phyloP scores from a whole-genome alignment of 30 jellyfish, hydroid and myxozoan species.

The Aurelia aurita region DNA sequence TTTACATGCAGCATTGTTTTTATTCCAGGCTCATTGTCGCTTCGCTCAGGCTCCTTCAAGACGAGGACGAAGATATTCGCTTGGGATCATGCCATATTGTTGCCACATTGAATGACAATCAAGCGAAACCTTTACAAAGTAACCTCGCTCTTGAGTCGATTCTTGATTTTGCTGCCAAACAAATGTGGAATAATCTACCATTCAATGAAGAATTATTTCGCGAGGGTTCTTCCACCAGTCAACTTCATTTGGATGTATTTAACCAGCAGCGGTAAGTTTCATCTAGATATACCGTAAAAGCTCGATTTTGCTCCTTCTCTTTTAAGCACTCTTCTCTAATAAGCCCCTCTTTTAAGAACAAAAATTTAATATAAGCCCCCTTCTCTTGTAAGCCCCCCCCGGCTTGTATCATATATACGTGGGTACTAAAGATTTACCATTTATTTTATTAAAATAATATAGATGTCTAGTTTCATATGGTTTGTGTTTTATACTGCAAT shows the following conservation, averaged over 20 bases:
- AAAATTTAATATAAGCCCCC: too few species aligned
- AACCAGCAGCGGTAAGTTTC: background rate
- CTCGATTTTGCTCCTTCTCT: too few species aligned
- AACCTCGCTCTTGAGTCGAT: conserved; percentile 33
- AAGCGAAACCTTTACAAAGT: conserved; percentile 1
- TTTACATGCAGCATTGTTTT: background rate
- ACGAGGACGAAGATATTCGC: conserved; percentile 70
- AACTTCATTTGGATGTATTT: background rate
- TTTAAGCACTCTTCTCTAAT: too few species aligned
- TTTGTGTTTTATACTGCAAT: too few species aligned
- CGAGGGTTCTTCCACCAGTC: background rate
- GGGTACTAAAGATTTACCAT: too few species aligned
- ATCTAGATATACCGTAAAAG: too few species aligned
- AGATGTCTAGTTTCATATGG: too few species aligned
- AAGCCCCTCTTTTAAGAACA: too few species aligned
- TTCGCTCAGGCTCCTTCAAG: conserved; percentile 46
- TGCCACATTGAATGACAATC: background rate
- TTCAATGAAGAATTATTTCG: background rate
- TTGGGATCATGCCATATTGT: conserved; percentile 25
- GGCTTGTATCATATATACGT: too few species aligned
- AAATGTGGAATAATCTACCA: conserved; percentile 1
- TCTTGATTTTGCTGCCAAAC: conserved; percentile 15
- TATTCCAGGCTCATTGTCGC: conserved; percentile 40
- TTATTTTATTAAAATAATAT: too few species aligned
- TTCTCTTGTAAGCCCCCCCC: too few species aligned